Evolutionary conservation across 2,888 invertebrate species (phyloP), one percentile per base, ranked within the genome.

Genomic region (Lasius platythorax): DNA sequence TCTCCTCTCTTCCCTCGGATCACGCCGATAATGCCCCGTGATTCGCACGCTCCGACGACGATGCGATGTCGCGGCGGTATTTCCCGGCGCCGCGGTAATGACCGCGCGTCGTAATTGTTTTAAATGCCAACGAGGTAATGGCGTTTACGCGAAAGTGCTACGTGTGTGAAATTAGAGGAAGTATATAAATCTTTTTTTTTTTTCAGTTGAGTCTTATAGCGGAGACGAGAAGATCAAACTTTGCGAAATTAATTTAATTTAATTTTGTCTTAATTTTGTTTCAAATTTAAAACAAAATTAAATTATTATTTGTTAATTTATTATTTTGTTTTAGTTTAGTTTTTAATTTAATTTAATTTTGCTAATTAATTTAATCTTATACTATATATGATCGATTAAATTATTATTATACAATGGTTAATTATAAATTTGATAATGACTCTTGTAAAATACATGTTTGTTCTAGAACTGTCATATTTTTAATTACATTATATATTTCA

Each of bases 41-140:
- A 56, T 78, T 78, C 78, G 78, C 78, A 78, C 78, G 78, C 40
- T 67, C 56, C 56, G 76, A 76, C 53, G 40, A 56, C 37, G 64
- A 15, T n/a, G 46, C 15, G 37, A 37, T 37, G 75, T 67, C 76
- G 76, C 56, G 56, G 76, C 56, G 56, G 40, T 33, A 78, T 67
- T 67, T 78, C 67, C 56, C 78, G 78, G 78, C 78, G 78, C 78
- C 67, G 30, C 56, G 67, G 68, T 78, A 78, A 78, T 78, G 78
- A 78, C 78, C 67, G 67, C 15, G 76, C 56, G 30, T 67, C 40
- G 78, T 78, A 78, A 78, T 67, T 78, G 78, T 58, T 78, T 78
- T 67, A 67, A 78, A 78, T 78, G 67, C 78, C 78, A 78, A 67
- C 78, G 78, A 40, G n/a, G 37, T 75, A 75, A 75, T 37, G 53